Base-by-base conservation (phyloP, 2,797 vertebrate species). In the Discoglossus pictus region DNA sequence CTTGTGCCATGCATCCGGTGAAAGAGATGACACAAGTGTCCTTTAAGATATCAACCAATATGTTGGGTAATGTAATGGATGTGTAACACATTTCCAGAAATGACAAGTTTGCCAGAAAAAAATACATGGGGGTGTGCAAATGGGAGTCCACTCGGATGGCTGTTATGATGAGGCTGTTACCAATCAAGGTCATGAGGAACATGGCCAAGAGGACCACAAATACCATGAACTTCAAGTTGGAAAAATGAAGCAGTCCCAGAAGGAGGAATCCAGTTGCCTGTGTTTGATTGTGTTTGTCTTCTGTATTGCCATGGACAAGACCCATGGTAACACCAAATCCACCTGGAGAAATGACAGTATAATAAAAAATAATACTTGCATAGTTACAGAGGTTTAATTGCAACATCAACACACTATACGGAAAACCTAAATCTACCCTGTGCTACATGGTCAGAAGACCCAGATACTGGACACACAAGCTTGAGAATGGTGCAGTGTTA, bases 101-200 rank as follows among this genome's bases (percentile, higher is more conserved):
- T 3, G 66, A 62, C 2, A 69, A 27, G 20, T 69, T 69, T 8
- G 38, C 52, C 52, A 69, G 13, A 9, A 69, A 55, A 15, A 53
- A 61, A 13, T 69, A 69, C 66, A 69, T 69, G 0, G 66, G 66
- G 6, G 58, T 69, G 12, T 69, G 66, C 2, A 69, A 59, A 9
- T 38, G 42, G 36, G 31, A 2, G 15, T 54, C 44, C 3, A 31
- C 16, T 48, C 18, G 39, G 16, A 69, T 52, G 4, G 44, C 34
- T 2, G 38, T 34, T 39, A 69, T 55, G 17, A 69, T 62, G 6
- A 69, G 40, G 11, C 40, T 46, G 66, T 69, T 69, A 6, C 58
- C 66, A 2, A 48, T 6, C 20, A 69, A 1, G 4, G 66, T 69
- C 31, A 55, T 31, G 6, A 69, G 16, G n/a, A 61, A 55, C 16